These are phyloP conservation scores for Melinaea marsaeus DNA, from an alignment of 2,888 invertebrate genomes.

Conservation along the genomic window DNA sequence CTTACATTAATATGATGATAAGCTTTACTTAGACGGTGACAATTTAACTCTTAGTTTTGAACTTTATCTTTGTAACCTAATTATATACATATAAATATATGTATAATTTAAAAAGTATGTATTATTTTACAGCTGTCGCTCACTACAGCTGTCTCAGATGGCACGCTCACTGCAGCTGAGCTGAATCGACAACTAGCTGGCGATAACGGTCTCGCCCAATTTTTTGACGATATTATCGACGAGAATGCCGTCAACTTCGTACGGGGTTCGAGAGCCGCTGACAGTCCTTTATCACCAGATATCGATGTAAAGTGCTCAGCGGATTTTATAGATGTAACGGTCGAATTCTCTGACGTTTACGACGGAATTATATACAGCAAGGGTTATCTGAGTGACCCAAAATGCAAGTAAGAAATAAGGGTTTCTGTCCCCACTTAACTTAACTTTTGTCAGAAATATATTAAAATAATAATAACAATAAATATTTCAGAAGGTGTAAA, in stretches of 20 bases:
- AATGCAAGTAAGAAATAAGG: constrained; percentile 78
- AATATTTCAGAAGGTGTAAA: background rate
- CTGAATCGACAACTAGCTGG: constrained; percentile 63
- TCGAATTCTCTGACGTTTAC: constrained; percentile 81
- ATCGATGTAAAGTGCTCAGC: constrained; percentile 81
- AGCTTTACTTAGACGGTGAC: too few relatives aligned
- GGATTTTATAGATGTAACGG: constrained; percentile 78
- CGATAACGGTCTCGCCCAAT: constrained; percentile 61
- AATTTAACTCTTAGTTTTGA: too few relatives aligned
- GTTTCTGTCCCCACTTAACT: background rate
- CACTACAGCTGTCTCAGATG: constrained; percentile 74
- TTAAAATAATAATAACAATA: too few relatives aligned
- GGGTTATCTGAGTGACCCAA: constrained; percentile 80
- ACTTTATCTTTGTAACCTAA: too few relatives aligned
- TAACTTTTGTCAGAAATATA: background rate
- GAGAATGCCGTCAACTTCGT: constrained; percentile 67
- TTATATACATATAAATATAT: too few relatives aligned
- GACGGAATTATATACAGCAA: constrained; percentile 85
- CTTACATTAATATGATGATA: too few relatives aligned
- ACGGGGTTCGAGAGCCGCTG: constrained; percentile 72
- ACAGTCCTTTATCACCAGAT: constrained; percentile 65
- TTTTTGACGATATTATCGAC: constrained; percentile 57
- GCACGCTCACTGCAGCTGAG: constrained; percentile 65
- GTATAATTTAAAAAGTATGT: constrained; percentile 6
- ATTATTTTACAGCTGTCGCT: constrained; percentile 65